phyloP scores from a whole-genome alignment of 2,888 invertebrate genomes.

The Pristionchus japonicus region DNA sequence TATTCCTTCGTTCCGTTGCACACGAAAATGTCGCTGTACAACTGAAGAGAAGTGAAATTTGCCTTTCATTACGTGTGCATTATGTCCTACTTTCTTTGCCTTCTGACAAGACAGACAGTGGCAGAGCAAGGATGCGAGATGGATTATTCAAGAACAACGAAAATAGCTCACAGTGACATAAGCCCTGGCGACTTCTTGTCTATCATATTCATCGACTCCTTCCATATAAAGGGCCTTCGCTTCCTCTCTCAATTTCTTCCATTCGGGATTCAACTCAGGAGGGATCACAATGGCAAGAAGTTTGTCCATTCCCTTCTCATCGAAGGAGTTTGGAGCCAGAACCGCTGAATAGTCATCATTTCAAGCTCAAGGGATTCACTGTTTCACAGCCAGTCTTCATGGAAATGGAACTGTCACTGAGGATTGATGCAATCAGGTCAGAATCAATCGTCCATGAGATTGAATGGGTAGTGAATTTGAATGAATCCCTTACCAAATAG shows the following conservation, averaged over 20 bases:
- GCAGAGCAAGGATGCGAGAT: not conserved
- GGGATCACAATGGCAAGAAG: slow-evolving; percentile 64
- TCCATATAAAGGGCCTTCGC: slow-evolving; percentile 65
- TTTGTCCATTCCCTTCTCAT: slow-evolving; percentile 66
- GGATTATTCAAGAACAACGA: too few relatives aligned
- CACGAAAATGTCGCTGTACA: slow-evolving; percentile 66
- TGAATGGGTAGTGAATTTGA: not conserved
- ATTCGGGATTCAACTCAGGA: slow-evolving; percentile 55
- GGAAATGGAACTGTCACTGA: not conserved
- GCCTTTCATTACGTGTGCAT: too few relatives aligned
- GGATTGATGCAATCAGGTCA: slow-evolving; percentile 9
- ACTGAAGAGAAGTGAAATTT: slow-evolving; percentile 56
- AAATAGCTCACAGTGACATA: slow-evolving; percentile 60
- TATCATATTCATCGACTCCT: slow-evolving; percentile 59
- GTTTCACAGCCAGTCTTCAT: slow-evolving; percentile 23
- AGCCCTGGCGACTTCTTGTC: slow-evolving; percentile 58
- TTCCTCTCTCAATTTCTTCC: slow-evolving; percentile 60
- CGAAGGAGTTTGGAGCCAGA: slow-evolving; percentile 60
- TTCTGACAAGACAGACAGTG: not conserved
- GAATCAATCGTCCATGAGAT: slow-evolving; percentile 7
- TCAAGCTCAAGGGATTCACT: not conserved
- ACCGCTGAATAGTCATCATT: slow-evolving; percentile 54
- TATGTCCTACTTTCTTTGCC: not conserved
- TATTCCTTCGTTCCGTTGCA: slow-evolving; percentile 62
- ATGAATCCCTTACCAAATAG: slow-evolving; percentile 37